A percentile compares a stretch with the other conserved stretches of the same genome.
These are phyloP conservation scores for Gasteruption jaculator DNA, from an alignment of 2,888 invertebrate species.

Conservation along the genomic window DNA sequence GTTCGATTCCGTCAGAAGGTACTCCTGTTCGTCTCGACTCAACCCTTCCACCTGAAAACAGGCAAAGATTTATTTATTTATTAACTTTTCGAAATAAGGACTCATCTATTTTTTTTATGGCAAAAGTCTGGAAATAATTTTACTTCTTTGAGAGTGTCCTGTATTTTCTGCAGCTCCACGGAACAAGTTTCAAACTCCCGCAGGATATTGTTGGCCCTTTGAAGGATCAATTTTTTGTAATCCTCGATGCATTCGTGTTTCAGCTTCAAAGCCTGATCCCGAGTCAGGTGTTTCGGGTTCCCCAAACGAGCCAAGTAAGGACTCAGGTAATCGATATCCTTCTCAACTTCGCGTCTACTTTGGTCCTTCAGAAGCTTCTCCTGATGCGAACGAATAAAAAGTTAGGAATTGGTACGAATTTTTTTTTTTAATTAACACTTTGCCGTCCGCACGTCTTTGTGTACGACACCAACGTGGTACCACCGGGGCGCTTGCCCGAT, in stretches of 20 bases:
- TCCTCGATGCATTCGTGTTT: constrained; percentile 63
- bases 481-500: too few species aligned
- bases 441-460: too few species aligned
- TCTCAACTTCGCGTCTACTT: constrained; percentile 60
- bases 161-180: constrained; percentile 55
- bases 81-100: too few species aligned
- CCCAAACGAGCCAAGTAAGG: constrained; percentile 63
- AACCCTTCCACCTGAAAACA: constrained; percentile 51
- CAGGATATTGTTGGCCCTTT: constrained; percentile 63
- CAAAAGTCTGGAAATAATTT: not conserved
- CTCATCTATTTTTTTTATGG: not conserved
- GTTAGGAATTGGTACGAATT: too few species aligned
- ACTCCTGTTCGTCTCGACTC: constrained; percentile 59
- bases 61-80: constrained; percentile 2
- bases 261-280: constrained; percentile 52
- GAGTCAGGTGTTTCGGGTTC: constrained; percentile 51
- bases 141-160: constrained; percentile 56
- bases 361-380: constrained; percentile 55
- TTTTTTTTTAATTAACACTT: too few species aligned
- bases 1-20: constrained; percentile 56
- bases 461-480: too few species aligned
- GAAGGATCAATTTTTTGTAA: constrained; percentile 61
- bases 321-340: constrained; percentile 60
- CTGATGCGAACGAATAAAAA: constrained; percentile 46
- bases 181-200: constrained; percentile 61